Evolutionary conservation across 2,113 vertebrate genomes (phyloP).

Genomic region (Vulpes lagopus): DNA sequence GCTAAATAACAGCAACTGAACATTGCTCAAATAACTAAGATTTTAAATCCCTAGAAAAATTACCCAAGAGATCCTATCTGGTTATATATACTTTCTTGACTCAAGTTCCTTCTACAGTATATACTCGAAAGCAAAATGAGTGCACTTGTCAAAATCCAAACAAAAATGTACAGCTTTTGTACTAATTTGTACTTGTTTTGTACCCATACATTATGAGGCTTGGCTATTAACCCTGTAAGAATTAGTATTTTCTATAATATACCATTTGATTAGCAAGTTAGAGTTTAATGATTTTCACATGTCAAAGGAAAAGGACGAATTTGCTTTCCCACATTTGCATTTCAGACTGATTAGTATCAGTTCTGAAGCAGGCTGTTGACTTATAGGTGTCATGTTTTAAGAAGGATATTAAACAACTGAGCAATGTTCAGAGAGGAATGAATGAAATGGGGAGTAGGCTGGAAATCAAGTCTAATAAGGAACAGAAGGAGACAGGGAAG

Average conservation of each 20-base stretch:
- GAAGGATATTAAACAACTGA: not conserved
- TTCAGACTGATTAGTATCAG: not conserved
- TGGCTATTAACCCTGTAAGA: not conserved
- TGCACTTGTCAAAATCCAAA: not conserved
- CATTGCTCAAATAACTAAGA: constrained; percentile 8
- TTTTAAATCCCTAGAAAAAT: not conserved
- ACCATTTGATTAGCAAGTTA: not conserved
- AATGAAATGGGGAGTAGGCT: not conserved
- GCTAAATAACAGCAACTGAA: constrained; percentile 20
- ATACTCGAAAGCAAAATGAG: not conserved
- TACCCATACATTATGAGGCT: not conserved
- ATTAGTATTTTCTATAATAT: not conserved
- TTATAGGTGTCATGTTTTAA: not conserved
- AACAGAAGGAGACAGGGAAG: not conserved
- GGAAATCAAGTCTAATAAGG: not conserved
- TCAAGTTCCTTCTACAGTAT: not conserved
- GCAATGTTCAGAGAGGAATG: not conserved
- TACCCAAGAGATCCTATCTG: not conserved
- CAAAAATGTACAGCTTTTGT: not conserved
- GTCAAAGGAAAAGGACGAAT: not conserved
- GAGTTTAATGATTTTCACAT: not conserved
- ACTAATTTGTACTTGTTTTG: not conserved
- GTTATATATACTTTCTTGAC: not conserved
- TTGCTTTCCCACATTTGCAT: not conserved
- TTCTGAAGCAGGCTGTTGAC: not conserved